Evolutionary conservation across 64 coral and sea anemone species (phyloP), one percentile per base, ranked within the genome.

Genomic region (Pachyseris speciosa): DNA sequence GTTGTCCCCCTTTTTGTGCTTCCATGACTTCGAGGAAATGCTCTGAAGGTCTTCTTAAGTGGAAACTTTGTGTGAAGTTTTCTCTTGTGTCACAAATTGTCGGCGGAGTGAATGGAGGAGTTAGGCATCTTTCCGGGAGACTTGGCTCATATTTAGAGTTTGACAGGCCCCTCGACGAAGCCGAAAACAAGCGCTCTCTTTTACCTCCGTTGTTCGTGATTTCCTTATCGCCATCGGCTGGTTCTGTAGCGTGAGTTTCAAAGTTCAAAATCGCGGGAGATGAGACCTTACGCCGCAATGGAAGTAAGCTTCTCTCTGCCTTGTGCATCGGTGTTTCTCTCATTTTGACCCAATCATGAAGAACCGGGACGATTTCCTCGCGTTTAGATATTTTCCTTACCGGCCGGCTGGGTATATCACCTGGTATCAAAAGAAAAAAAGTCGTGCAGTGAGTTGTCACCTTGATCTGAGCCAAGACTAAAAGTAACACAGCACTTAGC

Each of bases 21-120:
- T 32, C 75, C 24, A 81, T 13, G n/a, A 81, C 77, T 26, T 81
- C 77, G n/a, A 81, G 77, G 20, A 81, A 81, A 81, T 81, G 77
- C 24, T 81, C 77, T 3, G 77, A 81, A 41, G 77, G 77, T 61
- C 77, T 22, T 61, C 77, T 61, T 10, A 60, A 59, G 10, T 61
- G 77, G 34, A 81, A 61, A 22, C 30, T 37, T n/a, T 61, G 33
- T 10, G 67, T 39, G 17, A 37, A 36, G 34, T 37, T 71, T 71
- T 39, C 36, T 71, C 15, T 36, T 39, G 9, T 40, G 3, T 81
- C 53, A 26, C 32, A 32, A 9, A 61, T 36, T 25, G 17, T 22
- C 33, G 52, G 52, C 63, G 77, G 36, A n/a, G 77, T 81, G 37
- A 81, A 81, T 6, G 77, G 77, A 0, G 53, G 77, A 57, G 34